A percentile compares a stretch with the other conserved stretches of the same genome.
These are phyloP conservation scores for Leucozona laternaria DNA, from an alignment of 2,888 invertebrate genomes.

Conservation along the genomic window DNA sequence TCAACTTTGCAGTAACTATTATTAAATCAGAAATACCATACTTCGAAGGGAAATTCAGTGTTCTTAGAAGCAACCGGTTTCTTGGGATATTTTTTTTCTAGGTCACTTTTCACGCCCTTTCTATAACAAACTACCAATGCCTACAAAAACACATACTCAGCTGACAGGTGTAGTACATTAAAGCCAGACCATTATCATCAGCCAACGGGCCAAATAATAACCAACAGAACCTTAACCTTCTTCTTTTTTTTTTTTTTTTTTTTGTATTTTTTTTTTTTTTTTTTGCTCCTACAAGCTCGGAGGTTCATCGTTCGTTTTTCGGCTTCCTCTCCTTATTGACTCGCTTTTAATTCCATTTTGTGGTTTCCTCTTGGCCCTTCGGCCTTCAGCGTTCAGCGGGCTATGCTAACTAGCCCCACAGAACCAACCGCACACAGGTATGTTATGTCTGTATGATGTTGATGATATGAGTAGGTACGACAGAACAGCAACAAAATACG, in stretches of 20 bases:
- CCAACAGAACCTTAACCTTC: conserved; percentile 48
- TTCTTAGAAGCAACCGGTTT: too few relatives aligned
- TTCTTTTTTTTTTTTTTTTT: neutral
- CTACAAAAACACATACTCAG: conserved; percentile 25
- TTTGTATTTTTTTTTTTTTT: neutral
- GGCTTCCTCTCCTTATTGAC: conserved; percentile 58
- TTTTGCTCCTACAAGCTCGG: neutral
- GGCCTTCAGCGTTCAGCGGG: conserved; percentile 9
- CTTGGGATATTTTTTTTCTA: too few relatives aligned
- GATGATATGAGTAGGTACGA: neutral
- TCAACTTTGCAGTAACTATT: too few relatives aligned
- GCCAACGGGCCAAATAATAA: conserved; percentile 21
- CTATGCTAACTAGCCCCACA: conserved; percentile 45
- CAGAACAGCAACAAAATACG: conserved; percentile 38
- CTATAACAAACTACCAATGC: neutral
- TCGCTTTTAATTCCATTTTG: conserved; percentile 72
- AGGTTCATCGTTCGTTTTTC: conserved; percentile 21
- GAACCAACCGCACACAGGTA: conserved; percentile 26
- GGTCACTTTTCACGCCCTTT: conserved; percentile 38
- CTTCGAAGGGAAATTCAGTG: too few relatives aligned
- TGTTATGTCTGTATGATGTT: neutral
- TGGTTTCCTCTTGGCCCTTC: conserved; percentile 58
- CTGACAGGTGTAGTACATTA: conserved; percentile 60
- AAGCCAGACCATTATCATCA: conserved; percentile 41
- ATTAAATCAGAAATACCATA: too few relatives aligned